Conservation (phyloP, 2,888 invertebrate species). For the Ctenicera cuprea region DNA sequence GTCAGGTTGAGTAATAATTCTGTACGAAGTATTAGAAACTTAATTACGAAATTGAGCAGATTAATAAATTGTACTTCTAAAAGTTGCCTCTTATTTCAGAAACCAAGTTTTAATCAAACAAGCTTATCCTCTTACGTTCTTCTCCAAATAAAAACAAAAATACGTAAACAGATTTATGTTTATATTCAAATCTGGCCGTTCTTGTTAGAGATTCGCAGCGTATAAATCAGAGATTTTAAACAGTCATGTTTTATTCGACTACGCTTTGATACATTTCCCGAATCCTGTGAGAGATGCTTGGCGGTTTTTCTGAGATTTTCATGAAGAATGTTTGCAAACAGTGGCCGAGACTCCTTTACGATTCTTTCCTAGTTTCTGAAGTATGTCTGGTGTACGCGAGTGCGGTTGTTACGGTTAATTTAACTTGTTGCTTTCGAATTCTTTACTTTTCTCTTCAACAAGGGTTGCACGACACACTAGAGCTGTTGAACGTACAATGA, state of each 20-base stretch:
- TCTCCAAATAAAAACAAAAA: slow-evolving; percentile 4
- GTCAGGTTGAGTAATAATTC: no score
- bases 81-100: not conserved
- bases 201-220: slow-evolving; percentile 9
- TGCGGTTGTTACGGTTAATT: slow-evolving; percentile 54
- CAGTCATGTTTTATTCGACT: slow-evolving; percentile 30
- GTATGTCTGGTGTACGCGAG: slow-evolving; percentile 35
- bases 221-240: slow-evolving; percentile 30
- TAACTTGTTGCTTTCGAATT: slow-evolving; percentile 54
- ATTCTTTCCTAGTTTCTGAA: slow-evolving; percentile 37
- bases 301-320: slow-evolving; percentile 19
- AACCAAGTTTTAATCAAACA: slow-evolving; percentile 19
- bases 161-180: slow-evolving; percentile 21
- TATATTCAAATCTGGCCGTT: slow-evolving; percentile 24
- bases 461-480: slow-evolving; percentile 6
- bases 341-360: slow-evolving; percentile 22
- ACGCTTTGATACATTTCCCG: slow-evolving; percentile 26
- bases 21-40: no score
- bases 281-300: slow-evolving; percentile 25
- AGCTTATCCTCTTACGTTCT: not conserved
- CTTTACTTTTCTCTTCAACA: slow-evolving; percentile 33
- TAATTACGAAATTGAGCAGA: no score
- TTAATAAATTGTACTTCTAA: no score
- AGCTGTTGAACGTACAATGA: slow-evolving; percentile 44
- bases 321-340: slow-evolving; percentile 23